phyloP scores from a whole-genome alignment of 2,797 vertebrate species.

The Megaceryle alcyon region DNA sequence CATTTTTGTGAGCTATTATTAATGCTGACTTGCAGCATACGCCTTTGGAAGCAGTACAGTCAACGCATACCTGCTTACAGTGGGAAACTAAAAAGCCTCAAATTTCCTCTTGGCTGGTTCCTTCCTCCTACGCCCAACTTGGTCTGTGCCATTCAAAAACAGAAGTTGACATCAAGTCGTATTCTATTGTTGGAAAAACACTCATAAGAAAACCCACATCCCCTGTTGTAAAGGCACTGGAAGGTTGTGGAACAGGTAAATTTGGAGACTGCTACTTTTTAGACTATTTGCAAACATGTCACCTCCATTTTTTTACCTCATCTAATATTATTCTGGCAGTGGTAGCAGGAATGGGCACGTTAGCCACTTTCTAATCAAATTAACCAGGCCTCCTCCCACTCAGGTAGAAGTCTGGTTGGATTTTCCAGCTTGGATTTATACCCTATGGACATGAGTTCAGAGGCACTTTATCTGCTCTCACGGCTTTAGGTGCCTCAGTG shows the following conservation, averaged over 20 bases:
- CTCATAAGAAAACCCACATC: constrained; percentile 39
- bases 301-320: background rate
- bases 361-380: constrained; percentile 38
- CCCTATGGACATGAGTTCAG: constrained; percentile 28
- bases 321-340: background rate
- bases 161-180: constrained; percentile 44
- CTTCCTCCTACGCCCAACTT: constrained; percentile 39
- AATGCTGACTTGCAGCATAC: constrained; percentile 62
- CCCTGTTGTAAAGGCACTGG: constrained; percentile 9
- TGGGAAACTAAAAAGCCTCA: constrained; percentile 67
- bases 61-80: constrained; percentile 60
- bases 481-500: background rate
- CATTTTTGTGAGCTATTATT: constrained; percentile 68
- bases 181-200: constrained; percentile 49
- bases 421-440: constrained; percentile 36
- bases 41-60: constrained; percentile 65
- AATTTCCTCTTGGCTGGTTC: constrained; percentile 68
- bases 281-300: background rate
- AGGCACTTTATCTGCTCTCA: background rate
- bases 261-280: background rate
- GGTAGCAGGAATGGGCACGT: background rate
- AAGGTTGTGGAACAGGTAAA: constrained; percentile 27
- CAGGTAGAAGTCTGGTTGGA: constrained; percentile 14
- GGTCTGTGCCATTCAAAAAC: background rate
- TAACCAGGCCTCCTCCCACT: background rate